Evolutionary conservation across 30 jellyfish, hydroid and myxozoan species (phyloP), one percentile per base, ranked within the genome.

Genomic region (Nemopilema nomurai): DNA sequence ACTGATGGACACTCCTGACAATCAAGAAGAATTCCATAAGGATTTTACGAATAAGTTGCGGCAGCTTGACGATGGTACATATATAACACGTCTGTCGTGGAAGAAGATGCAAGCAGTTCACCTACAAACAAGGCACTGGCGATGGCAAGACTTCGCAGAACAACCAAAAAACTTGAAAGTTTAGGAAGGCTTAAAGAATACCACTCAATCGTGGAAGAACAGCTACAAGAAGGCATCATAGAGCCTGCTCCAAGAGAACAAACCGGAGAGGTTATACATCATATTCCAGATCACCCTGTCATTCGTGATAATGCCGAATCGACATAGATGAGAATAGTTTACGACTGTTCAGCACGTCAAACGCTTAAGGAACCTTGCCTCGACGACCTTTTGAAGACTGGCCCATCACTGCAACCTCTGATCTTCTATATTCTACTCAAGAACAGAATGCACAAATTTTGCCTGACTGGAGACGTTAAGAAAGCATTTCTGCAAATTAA

Each of bases 321-420:
- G 26, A 73, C 83, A 23, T 16, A 49, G 53, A 28, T 73, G 83
- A 19, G 69, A 23, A 73, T 33, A 30, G 83, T 73, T 30, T 73
- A 73, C 23, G 83, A 73, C 63, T 32, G 50, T 19, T 73, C 71
- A 73, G 71, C 83, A 73, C 73, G n/a, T 4, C 73, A 4, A 63
- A 63, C n/a, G 73, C 73, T 63, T 63, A 77, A 77, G 81, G 32
- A 49, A n/a, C 88, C 96, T 4, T 85, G 94, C 20, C 74, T 90
- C 82, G 85, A 90, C 32, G 97, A 90, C 90, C 83, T 89, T 69
- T 65, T 77, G 71, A 90, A 90, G 57, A 69, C 93, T 29, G 92
- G 89, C 31, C 97, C 96, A 78, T 62, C 94, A 29, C 77, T 90
- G 30, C 96, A 84, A 51, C 70, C 80, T 26, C 75, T 19, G 41